A percentile compares a stretch with the other conserved stretches of the same genome.
Conservation (phyloP, 2,888 invertebrate genomes). For the Idaea straminata region DNA sequence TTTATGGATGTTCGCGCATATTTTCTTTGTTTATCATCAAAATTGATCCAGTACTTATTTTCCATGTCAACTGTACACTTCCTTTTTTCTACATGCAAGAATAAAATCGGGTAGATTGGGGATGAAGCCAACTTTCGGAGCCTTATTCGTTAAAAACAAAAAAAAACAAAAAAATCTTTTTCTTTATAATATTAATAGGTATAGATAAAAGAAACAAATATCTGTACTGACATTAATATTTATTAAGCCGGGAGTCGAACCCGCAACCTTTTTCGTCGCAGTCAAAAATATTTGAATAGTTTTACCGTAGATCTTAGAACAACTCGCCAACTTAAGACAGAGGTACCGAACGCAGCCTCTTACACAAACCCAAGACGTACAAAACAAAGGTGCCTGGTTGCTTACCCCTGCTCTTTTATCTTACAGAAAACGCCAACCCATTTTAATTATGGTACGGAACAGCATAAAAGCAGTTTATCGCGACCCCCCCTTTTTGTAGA, state of each 20-base stretch:
- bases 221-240: not conserved
- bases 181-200: not conserved
- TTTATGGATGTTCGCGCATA: no score
- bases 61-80: no score
- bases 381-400: not conserved
- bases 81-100: no score
- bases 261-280: no score
- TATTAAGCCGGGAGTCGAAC: no score
- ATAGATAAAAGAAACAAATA: not conserved
- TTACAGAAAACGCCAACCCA: slow-evolving; percentile 67
- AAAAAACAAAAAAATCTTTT: no score
- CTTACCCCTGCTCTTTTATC: slow-evolving; percentile 55
- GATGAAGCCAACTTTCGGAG: no score
- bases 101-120: no score
- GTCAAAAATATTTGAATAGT: not conserved
- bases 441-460: slow-evolving; percentile 75
- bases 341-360: not conserved
- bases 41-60: not conserved
- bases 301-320: not conserved
- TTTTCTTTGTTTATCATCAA: no score
- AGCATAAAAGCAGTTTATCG: slow-evolving; percentile 78
- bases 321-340: not conserved
- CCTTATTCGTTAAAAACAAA: no score
- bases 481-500: slow-evolving; percentile 36
- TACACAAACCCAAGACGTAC: not conserved